Conservation (phyloP, 2,888 invertebrate genomes). For the Synanthedon vespiformis region DNA sequence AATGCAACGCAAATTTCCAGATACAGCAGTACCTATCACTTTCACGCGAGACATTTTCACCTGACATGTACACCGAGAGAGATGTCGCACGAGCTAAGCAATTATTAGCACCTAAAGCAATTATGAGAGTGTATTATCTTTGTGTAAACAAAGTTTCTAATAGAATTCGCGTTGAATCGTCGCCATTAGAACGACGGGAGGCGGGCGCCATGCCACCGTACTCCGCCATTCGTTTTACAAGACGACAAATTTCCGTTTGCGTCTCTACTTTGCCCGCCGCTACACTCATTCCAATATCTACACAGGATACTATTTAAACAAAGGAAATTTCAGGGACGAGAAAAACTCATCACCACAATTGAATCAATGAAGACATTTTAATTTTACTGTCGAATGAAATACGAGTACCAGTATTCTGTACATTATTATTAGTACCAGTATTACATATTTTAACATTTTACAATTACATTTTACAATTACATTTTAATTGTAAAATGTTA, state of each 20-base stretch:
- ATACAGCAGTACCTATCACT: too few relatives aligned
- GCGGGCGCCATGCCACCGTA: constrained; percentile 8
- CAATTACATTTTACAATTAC: too few relatives aligned
- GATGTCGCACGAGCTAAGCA: not conserved
- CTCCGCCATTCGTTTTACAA: constrained; percentile 13
- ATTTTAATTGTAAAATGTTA: too few relatives aligned
- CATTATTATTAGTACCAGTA: too few relatives aligned
- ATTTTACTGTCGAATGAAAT: too few relatives aligned
- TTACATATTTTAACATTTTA: too few relatives aligned
- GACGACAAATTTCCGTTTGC: constrained; percentile 38
- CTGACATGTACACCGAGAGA: not conserved
- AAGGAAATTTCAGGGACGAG: constrained; percentile 32
- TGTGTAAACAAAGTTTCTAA: constrained; percentile 21
- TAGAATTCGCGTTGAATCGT: constrained; percentile 22
- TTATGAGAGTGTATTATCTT: not conserved
- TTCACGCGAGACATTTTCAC: too few relatives aligned
- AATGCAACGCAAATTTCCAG: too few relatives aligned
- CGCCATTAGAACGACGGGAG: constrained; percentile 24
- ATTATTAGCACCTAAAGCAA: not conserved
- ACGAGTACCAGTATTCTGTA: too few relatives aligned
- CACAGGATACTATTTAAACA: constrained; percentile 44
- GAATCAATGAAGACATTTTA: too few relatives aligned
- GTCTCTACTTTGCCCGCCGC: constrained; percentile 15
- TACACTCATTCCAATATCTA: constrained; percentile 14
- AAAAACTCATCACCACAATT: constrained; percentile 12